Evolutionary conservation across 2,113 vertebrate species (phyloP), one percentile per base, ranked within the genome.

Genomic region (Turnix velox): DNA sequence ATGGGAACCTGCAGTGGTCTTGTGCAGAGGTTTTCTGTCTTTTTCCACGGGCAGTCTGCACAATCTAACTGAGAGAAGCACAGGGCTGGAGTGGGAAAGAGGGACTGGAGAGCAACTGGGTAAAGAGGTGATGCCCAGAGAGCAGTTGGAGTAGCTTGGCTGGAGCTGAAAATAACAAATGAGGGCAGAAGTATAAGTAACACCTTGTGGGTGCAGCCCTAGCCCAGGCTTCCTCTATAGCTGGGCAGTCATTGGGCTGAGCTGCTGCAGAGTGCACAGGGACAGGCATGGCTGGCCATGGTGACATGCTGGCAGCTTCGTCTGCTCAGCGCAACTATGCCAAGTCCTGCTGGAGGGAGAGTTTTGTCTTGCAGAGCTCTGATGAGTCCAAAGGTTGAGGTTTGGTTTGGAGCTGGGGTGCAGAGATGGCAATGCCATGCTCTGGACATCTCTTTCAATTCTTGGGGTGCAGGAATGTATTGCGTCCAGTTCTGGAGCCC

Each of bases 231-330:
- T 52, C 7, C 1, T 5, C 55, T 69, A 27, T 6, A 13, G 52
- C 23, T 9, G 24, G 7, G 69, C 2, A 1, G 18, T 2, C 4
- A 1, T 42, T 5, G 2, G 18, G 57, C 48, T 3, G 33, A 30
- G 22, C n/a, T 33, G 42, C 43, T 0, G 8, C 1, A 0, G n/a
- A 5, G 31, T 1, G 2, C 1, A 3, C 5, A 15, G 20, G 37
- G 27, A 37, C 0, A 6, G 67, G 48, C 49, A n/a, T 8, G 4
- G 62, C 55, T 18, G 63, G 51, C 42, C 22, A 22, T 6, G 24
- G 31, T 10, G 55, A 20, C 73, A 54, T 0, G 1, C 33, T 7
- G 14, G 68, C 39, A 72, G 46, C 67, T 46, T 25, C 28, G 19
- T 42, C 0, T 0, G 52, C 10, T 8, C 77, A 35, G 43, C 31